These are phyloP conservation scores for Steinernema carpocapsae DNA, from an alignment of 2,888 invertebrate genomes.

Conservation along the genomic window DNA sequence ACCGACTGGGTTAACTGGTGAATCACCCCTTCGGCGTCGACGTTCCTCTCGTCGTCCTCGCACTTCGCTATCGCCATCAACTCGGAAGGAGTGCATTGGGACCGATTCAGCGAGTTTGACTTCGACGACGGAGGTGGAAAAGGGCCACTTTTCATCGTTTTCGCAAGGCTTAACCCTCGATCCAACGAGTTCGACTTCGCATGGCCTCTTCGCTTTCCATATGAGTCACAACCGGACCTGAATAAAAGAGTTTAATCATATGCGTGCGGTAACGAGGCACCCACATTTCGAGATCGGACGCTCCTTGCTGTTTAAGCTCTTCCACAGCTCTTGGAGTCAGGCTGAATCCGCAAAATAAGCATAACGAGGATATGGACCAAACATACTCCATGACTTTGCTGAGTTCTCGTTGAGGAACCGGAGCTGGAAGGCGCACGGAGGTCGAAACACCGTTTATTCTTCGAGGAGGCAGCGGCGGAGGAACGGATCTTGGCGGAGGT, in stretches of 20 bases:
- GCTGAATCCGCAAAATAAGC: background rate
- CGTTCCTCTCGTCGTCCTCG: conserved; percentile 59
- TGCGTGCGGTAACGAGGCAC: background rate
- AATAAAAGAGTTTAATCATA: background rate
- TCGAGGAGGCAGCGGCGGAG: conserved; percentile 48
- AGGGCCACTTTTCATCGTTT: conserved; percentile 61
- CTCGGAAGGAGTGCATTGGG: conserved; percentile 46
- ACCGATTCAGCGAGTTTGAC: conserved; percentile 57
- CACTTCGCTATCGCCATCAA: conserved; percentile 46
- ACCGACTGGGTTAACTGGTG: conserved; percentile 52
- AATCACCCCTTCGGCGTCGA: conserved; percentile 57
- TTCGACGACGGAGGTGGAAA: conserved; percentile 60
- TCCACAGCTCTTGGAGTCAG: background rate
- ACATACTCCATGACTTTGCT: conserved; percentile 1
- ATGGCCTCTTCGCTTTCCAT: conserved; percentile 56
- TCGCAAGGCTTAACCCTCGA: conserved; percentile 62
- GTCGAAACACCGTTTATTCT: background rate
- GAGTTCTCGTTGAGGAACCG: background rate
- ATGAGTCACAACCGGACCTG: conserved; percentile 19
- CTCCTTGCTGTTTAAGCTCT: conserved; percentile 27
- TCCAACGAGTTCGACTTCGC: conserved; percentile 65
- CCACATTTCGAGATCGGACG: background rate
- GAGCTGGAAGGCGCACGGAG: background rate
- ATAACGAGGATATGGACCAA: background rate
- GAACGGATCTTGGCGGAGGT: conserved; percentile 24